Evolutionary conservation across 1,140 invertebrate species (phyloP), one percentile per base, ranked within the genome.

Genomic region (Rhopalosiphum maidis): DNA sequence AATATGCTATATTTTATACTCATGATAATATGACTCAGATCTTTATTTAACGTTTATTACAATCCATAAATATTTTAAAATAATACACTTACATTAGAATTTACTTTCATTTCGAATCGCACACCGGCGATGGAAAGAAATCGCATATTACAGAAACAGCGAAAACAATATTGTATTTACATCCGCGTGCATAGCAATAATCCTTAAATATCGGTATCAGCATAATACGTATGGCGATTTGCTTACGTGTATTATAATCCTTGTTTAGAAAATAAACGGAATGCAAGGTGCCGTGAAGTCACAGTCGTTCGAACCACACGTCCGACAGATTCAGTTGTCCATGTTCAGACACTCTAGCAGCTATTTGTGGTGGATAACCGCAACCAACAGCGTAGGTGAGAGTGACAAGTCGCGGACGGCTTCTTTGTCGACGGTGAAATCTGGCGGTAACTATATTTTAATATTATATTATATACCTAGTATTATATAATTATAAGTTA

Each of bases 291-390:
- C 91, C 3, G 94, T 94, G 21, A 94, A 94, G 46, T 94, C 94
- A 85, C 94, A 95, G 41, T 86, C 94, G n/a, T 94, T 95, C 15
- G 94, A 94, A 30, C 94, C 94, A 37, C 94, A 93, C 48, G 94
- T 94, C 82, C 95, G 95, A 90, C 60, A 89, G 18, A 35, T 93
- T n/a, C 95, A 95, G 92, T 94, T 96, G 43, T 94, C 94, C 21
- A 95, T 95, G 43, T 95, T 96, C 93, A 95, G 95, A 85, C 94
- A 95, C 37, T 94, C 95, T 54, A 94, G 95, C 46, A 95, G 95
- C 60, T 96, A 96, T 93, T 95, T 95, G 83, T 95, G 95, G 92
- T 96, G 96, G 94, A 95, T 96, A 51, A 95, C 96, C 1, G 95
- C 95, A 11, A 94, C 94, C n/a, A 95, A 95, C 21, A 94, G 94